Evolutionary conservation across 2,113 vertebrate species (phyloP).

Genomic region (Ceuthmochares aereus): DNA sequence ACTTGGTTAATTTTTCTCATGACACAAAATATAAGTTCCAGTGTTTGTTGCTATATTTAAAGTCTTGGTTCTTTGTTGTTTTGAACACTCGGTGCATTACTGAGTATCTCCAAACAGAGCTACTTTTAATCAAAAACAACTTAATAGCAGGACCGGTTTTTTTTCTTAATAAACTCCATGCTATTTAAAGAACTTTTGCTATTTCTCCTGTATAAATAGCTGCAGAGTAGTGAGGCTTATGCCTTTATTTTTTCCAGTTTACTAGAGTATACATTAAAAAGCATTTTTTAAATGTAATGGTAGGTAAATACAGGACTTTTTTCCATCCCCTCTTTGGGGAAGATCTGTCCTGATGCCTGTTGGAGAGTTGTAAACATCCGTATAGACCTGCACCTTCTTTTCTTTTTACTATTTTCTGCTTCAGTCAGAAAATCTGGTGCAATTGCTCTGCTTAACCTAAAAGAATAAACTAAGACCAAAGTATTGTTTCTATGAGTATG

Average conservation of each 20-base stretch:
- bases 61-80: neutral
- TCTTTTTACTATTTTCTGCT: neutral
- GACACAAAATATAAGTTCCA: neutral
- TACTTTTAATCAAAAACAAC: neutral
- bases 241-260: neutral
- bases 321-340: neutral
- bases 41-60: neutral
- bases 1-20: constrained; percentile 49
- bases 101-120: neutral
- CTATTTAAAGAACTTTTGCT: neutral
- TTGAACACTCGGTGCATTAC: neutral
- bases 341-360: neutral
- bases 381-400: neutral
- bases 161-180: neutral
- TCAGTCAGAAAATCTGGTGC: neutral
- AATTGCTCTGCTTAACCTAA: neutral
- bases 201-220: neutral
- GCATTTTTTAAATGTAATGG: neutral
- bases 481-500: neutral
- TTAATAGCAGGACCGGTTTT: neutral
- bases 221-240: neutral
- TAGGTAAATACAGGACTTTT: neutral
- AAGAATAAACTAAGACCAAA: neutral
- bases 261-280: neutral
- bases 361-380: neutral